phyloP scores from a whole-genome alignment of 2,113 vertebrate species.

The Scophthalmus maximus region DNA sequence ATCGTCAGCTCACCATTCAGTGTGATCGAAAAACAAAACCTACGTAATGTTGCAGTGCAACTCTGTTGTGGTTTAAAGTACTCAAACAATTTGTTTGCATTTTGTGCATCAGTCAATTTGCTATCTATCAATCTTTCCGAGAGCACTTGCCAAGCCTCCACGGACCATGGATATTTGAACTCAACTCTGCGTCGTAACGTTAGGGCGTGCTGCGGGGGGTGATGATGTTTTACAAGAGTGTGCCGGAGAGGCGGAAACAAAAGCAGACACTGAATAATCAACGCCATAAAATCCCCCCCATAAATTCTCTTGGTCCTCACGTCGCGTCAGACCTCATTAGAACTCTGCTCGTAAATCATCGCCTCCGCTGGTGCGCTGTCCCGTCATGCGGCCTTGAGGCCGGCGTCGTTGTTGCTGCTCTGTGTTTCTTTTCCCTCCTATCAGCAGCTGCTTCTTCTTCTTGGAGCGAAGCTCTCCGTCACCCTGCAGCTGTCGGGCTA shows the following conservation, averaged over 20 bases:
- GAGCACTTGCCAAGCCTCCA: too few species aligned
- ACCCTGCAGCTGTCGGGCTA: slow-evolving; percentile 77
- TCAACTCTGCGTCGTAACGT: too few species aligned
- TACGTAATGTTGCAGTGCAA: too few species aligned
- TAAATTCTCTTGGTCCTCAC: slow-evolving; percentile 16
- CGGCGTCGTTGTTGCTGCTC: slow-evolving; percentile 17
- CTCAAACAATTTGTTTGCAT: too few species aligned
- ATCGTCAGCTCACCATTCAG: too few species aligned
- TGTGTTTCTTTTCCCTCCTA: slow-evolving; percentile 12
- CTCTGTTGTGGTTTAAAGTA: too few species aligned
- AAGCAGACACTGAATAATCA: slow-evolving; percentile 30
- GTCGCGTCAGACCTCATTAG: slow-evolving; percentile 40
- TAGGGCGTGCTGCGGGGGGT: too few species aligned
- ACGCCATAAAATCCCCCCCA: slow-evolving; percentile 17
- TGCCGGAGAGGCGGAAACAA: neutral
- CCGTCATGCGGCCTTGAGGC: slow-evolving; percentile 37
- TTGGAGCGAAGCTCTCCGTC: slow-evolving; percentile 32
- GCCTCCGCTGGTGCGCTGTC: neutral
- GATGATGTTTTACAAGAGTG: neutral
- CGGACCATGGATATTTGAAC: too few species aligned
- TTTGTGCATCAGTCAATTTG: too few species aligned
- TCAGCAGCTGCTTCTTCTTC: slow-evolving; percentile 59
- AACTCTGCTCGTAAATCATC: slow-evolving; percentile 50
- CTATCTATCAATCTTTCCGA: too few species aligned
- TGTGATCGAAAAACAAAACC: too few species aligned